A percentile compares a stretch with the other conserved stretches of the same genome.
Evolutionary conservation across 2,888 invertebrate genomes (phyloP).

Genomic region (Brachycybe producta): DNA sequence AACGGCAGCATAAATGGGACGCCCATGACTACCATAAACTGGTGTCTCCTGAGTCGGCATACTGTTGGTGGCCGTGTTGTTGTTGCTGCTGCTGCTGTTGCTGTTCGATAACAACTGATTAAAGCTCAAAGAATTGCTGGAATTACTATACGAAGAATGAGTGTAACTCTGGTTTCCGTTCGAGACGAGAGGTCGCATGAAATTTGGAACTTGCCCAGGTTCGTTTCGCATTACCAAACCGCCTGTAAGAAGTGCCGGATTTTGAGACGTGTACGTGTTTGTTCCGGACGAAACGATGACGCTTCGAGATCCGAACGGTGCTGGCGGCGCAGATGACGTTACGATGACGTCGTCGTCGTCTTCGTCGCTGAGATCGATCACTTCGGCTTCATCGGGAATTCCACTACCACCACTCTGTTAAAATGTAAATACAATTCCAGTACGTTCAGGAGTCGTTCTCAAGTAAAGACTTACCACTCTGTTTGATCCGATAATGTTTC

Average conservation of each 20-base stretch:
- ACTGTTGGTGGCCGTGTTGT: not conserved
- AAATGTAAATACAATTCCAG: too few relatives aligned
- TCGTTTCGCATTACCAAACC: constrained; percentile 2
- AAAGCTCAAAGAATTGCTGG: too few relatives aligned
- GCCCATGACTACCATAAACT: too few relatives aligned
- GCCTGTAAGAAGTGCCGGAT: constrained; percentile 6
- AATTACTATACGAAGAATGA: not conserved
- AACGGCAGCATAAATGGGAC: too few relatives aligned
- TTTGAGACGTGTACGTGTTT: constrained; percentile 10
- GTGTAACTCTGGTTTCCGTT: not conserved
- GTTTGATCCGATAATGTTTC: too few relatives aligned
- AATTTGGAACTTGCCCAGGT: not conserved
- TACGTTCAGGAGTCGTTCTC: too few relatives aligned
- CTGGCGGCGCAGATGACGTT: constrained; percentile 1
- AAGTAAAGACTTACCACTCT: too few relatives aligned
- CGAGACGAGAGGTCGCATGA: not conserved
- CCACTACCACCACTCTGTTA: too few relatives aligned
- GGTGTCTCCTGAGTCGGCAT: too few relatives aligned
- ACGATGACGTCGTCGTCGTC: constrained; percentile 16
- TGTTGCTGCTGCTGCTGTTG: not conserved
- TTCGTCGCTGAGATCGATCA: constrained; percentile 19
- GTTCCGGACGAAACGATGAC: constrained; percentile 7
- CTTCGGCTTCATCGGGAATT: constrained; percentile 12
- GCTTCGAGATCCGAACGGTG: not conserved
- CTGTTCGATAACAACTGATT: too few relatives aligned